These are phyloP conservation scores for Alviniconcha strummeri DNA, from an alignment of 2,888 invertebrate species.

Conservation along the genomic window DNA sequence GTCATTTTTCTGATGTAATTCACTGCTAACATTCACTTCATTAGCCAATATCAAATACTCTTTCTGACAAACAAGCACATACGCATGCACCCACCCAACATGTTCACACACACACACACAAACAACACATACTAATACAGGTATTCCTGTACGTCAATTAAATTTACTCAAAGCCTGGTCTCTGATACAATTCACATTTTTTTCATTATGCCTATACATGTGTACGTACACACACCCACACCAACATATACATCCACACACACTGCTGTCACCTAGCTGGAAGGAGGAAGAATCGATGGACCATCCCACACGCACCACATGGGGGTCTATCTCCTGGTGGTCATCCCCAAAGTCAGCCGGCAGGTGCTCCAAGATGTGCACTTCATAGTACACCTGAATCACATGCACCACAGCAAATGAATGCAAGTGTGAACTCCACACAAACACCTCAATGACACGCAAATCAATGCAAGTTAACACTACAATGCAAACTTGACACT, in stretches of 20 bases:
- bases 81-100: background rate
- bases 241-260: background rate
- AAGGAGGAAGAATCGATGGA: constrained; percentile 84
- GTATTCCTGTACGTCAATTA: background rate
- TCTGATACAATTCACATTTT: too few species aligned
- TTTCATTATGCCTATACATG: too few species aligned
- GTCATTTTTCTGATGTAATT: too few species aligned
- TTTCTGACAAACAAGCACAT: too few species aligned
- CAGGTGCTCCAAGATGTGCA: constrained; percentile 73
- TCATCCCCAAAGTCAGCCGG: constrained; percentile 75
- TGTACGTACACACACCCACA: background rate
- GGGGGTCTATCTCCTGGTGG: constrained; percentile 76
- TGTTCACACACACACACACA: background rate
- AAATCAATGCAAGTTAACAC: too few species aligned
- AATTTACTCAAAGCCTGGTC: too few species aligned
- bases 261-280: constrained; percentile 83
- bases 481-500: too few species aligned
- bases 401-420: background rate
- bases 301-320: constrained; percentile 92
- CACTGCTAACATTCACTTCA: too few species aligned
- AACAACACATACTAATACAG: background rate
- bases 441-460: too few species aligned
- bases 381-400: constrained; percentile 69
- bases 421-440: too few species aligned
- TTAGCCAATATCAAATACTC: too few species aligned